Percentiles rank a stretch among this genome's conserved stretches.
These are phyloP conservation scores for Belonocnema kinseyi DNA, from an alignment of 1,140 invertebrate species.

Conservation along the genomic window DNA sequence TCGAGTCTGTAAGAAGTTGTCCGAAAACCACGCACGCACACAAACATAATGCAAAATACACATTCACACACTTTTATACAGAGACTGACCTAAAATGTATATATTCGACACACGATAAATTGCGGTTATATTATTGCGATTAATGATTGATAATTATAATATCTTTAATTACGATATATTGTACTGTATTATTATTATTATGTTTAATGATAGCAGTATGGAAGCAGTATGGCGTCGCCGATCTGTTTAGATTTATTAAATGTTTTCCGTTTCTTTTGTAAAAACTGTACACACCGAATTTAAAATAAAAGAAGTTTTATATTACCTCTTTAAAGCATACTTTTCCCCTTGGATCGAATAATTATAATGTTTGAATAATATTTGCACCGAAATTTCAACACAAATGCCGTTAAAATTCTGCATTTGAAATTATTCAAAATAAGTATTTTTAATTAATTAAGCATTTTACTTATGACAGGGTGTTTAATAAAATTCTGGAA, in stretches of 20 bases:
- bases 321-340: constrained; percentile 49
- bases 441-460: too few relatives aligned
- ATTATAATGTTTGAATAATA: too few relatives aligned
- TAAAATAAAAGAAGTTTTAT: constrained; percentile 67
- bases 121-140: constrained; percentile 47
- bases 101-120: constrained; percentile 57
- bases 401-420: too few relatives aligned
- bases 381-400: too few relatives aligned
- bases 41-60: not conserved
- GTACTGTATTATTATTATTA: constrained; percentile 52
- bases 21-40: not conserved
- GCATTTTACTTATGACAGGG: too few relatives aligned
- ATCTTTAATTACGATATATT: constrained; percentile 45
- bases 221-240: not conserved
- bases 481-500: too few relatives aligned
- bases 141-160: constrained; percentile 45
- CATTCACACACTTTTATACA: constrained; percentile 62
- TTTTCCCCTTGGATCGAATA: constrained; percentile 32
- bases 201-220: constrained; percentile 59
- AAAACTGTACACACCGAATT: constrained; percentile 65
- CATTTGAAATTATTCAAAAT: too few relatives aligned
- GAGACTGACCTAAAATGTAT: constrained; percentile 71
- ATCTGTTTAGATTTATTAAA: constrained; percentile 32
- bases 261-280: constrained; percentile 54
- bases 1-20: not conserved